These are phyloP conservation scores for Gnathonemus echidnorhynchus DNA, from an alignment of 2,113 vertebrate species.

Conservation along the genomic window DNA sequence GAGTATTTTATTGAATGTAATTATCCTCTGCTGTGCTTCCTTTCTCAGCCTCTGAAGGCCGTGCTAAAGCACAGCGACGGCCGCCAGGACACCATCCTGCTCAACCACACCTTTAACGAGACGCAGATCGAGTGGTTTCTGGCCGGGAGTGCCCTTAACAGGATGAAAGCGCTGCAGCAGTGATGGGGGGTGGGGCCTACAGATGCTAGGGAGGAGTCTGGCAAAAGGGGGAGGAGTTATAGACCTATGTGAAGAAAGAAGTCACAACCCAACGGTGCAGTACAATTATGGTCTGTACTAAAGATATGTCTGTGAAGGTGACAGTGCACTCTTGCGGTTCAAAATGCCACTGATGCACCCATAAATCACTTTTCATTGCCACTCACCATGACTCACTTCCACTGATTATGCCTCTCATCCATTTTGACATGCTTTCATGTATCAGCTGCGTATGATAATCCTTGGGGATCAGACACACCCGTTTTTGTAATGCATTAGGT, in stretches of 20 bases:
- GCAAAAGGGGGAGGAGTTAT: constrained; percentile 1
- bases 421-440: neutral
- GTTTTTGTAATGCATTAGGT: neutral
- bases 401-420: neutral
- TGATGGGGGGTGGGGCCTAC: constrained; percentile 14
- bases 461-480: neutral
- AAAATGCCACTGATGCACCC: neutral
- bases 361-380: neutral
- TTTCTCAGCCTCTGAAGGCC: constrained; percentile 71
- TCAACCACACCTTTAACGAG: constrained; percentile 96
- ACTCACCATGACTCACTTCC: neutral
- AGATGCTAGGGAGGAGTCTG: neutral
- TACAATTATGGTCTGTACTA: neutral
- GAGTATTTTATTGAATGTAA: neutral
- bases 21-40: neutral
- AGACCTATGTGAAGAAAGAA: neutral
- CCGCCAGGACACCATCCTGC: constrained; percentile 73
- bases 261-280: neutral
- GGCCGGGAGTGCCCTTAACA: constrained; percentile 91
- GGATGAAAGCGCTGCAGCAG: constrained; percentile 84
- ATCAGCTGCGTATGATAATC: neutral
- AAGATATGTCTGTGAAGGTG: neutral
- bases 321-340: neutral
- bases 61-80: constrained; percentile 87
- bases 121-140: constrained; percentile 93